Base-by-base conservation (phyloP, 2,888 invertebrate genomes). In the Amphipoea oculea region DNA sequence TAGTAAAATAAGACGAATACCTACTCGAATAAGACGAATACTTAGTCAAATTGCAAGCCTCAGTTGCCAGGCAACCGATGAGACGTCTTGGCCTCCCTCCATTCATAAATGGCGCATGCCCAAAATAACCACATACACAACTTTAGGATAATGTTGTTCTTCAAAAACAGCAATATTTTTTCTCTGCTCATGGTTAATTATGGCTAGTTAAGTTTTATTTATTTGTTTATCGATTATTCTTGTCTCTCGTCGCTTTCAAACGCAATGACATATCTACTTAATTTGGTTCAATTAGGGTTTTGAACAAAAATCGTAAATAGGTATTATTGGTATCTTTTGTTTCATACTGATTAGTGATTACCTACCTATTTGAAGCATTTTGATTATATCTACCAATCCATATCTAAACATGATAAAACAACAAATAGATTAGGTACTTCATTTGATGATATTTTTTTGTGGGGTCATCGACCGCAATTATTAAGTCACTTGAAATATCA, bases 11-110 rank as follows among this genome's bases (percentile, higher is more conserved):
- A 57, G 57, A 7, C 3, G 57, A 57, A 57, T 57, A 23, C 11
- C 23, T 29, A n/a, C n/a, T n/a, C 23, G 57, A 57, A 57, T 23
- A 57, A 57, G 23, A 57, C 23, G 23, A 57, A 57, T 4, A 57
- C 57, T 57, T n/a, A n/a, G n/a, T n/a, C 57, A 57, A 4, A 23
- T 3, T 57, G 17, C 48, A 12, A 20, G 29, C 68, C 11, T 20
- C 29, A 9, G 95, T 95, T 93, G 94, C 95, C 86, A 91, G 85
- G 95, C 94, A 93, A 95, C 95, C 87, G 78, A 84, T 83, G 85
- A 89, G 89, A 88, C 88, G 67, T 77, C 74, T 76, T 79, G 77
- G 81, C 70, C 89, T 88, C 91, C 91, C 91, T 92, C 83, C 94
- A 93, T 94, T 94, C 93, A 94, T 91, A 91, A 92, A 90, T 86